phyloP scores from a whole-genome alignment of 1,140 invertebrate species.

The Orius laevigatus region DNA sequence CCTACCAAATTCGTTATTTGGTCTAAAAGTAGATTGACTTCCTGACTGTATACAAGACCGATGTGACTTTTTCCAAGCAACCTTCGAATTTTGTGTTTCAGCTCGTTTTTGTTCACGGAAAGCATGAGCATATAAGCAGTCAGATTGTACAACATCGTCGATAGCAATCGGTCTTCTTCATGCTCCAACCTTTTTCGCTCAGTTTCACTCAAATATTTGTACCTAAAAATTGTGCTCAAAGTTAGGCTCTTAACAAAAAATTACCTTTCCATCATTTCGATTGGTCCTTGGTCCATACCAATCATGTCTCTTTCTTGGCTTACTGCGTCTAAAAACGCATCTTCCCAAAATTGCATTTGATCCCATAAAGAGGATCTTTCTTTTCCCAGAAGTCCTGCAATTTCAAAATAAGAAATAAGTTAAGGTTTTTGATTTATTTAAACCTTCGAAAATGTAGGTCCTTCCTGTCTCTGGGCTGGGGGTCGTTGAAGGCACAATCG shows the following conservation, averaged over 20 bases:
- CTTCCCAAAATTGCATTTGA: conserved; percentile 99
- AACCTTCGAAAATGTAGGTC: conserved; percentile 84
- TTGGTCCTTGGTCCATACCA: conserved; percentile 97
- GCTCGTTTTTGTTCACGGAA: conserved; percentile 67
- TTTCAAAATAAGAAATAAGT: not conserved
- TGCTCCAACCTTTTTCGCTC: conserved; percentile 93
- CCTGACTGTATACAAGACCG: conserved; percentile 90
- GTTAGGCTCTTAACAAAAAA: not conserved
- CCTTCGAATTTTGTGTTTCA: conserved; percentile 83
- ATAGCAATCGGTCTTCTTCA: conserved; percentile 91
- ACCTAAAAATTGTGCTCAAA: conserved; percentile 43
- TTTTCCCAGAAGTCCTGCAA: conserved; percentile 37
- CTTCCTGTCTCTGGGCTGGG: conserved; percentile 71
- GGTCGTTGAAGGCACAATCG: conserved; percentile 62
- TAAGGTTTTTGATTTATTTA: conserved; percentile 9
- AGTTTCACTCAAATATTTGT: conserved; percentile 81
- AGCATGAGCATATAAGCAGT: conserved; percentile 94
- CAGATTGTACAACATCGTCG: conserved; percentile 91
- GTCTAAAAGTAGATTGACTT: conserved; percentile 92
- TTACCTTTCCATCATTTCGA: conserved; percentile 96
- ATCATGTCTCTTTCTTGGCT: conserved; percentile 98
- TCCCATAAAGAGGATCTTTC: conserved; percentile 87
- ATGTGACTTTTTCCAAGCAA: conserved; percentile 96
- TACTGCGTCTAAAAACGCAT: conserved; percentile 95
- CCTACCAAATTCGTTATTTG: conserved; percentile 86